phyloP scores from a whole-genome alignment of 92 coral and sea anemone species.

The Muricea muricata region DNA sequence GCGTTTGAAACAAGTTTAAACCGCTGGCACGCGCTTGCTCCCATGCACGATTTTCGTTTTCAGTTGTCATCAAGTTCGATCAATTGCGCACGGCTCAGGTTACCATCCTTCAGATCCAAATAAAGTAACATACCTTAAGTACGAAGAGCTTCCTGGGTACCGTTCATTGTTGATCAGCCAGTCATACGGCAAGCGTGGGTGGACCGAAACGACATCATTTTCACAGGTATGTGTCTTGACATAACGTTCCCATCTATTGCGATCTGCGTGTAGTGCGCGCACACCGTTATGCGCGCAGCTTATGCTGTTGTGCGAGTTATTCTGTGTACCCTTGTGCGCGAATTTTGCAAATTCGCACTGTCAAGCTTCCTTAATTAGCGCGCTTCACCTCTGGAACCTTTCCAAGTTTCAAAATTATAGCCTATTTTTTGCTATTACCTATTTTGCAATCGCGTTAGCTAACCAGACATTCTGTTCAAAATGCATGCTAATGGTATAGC shows the following conservation, averaged over 20 bases:
- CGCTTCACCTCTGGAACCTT: background rate
- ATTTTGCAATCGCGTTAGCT: too few species aligned
- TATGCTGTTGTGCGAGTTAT: background rate
- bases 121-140: background rate
- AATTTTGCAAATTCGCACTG: background rate
- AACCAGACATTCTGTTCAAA: too few species aligned
- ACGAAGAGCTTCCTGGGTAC: background rate
- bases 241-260: background rate
- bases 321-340: background rate
- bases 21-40: background rate
- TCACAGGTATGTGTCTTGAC: slow-evolving; percentile 26
- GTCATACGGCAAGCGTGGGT: slow-evolving; percentile 19
- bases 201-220: background rate
- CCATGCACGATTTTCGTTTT: background rate
- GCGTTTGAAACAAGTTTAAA: background rate
- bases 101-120: background rate
- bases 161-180: background rate
- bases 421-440: background rate
- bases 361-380: too few species aligned
- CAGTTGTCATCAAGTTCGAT: background rate
- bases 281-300: background rate
- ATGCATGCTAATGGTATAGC: too few species aligned
- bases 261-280: background rate
- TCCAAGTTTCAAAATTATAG: background rate
- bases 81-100: background rate